Base-by-base conservation (phyloP, 2,888 invertebrate genomes). In the Cosmopolites sordidus region DNA sequence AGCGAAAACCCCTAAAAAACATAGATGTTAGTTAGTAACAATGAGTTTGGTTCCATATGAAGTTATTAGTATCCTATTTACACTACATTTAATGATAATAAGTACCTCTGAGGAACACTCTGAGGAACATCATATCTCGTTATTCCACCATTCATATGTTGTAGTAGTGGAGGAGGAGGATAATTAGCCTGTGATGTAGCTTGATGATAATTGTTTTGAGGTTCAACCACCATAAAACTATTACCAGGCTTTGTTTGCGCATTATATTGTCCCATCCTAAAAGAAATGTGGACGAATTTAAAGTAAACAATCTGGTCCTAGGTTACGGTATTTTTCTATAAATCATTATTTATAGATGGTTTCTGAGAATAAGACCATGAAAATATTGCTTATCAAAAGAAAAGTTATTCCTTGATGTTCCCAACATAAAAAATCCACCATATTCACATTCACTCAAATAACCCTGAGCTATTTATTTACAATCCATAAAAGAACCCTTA, bases 131-230 rank as follows among this genome's bases (percentile, higher is more conserved):
- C 65, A 54, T 69, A 70, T 58, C 70, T 62, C 8, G 65, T 51
- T 40, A 71, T 62, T 37, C 69, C 70, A n/a, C 73, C 73, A 58
- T 73, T 73, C 64, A 73, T 67, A 54, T 73, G 73, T 27, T 56
- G 56, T 62, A 80, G 76, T 50, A 81, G 71, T 16, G 80, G 79
- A 38, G 81, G 80, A 46, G 80, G 80, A 42, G 79, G 79, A 63
- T 77, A 78, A 59, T 76, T 78, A 51, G 73, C 73, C 61, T 76
- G 76, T 3, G 54, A 67, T 63, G 51, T 69, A 67, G 66, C 60
- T 58, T 51, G 72, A 67, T 66, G 74, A 69, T 72, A 76, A 67
- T 63, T 75, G 58, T 65, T 65, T 60, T 66, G 60, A 38, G 68
- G 64, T 43, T 67, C 75, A 60, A 77, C 67, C 73, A 79, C 76